Evolutionary conservation across 2,888 invertebrate genomes (phyloP), one percentile per base, ranked within the genome.

Genomic region (Branchellion lobata): DNA sequence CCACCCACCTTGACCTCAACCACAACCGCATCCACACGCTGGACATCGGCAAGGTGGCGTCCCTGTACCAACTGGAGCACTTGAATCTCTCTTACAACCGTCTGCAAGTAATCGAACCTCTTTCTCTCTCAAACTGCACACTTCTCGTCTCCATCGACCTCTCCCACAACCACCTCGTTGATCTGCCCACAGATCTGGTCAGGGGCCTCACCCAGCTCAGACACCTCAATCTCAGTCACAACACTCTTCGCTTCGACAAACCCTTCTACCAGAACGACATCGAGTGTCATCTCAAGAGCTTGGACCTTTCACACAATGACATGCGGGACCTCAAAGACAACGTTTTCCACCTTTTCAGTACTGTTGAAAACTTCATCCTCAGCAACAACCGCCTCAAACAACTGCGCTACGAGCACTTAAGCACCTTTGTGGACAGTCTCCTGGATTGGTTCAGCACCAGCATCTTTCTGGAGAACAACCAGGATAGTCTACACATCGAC

Each of bases 171-270:
- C n/a, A 47, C n/a, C 36, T 77, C 14, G 34, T 24, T 3, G 33
- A 1, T 34, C n/a, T 77, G 21, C 34, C 47, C 21, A 53, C 77
- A 5, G 53, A 31, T n/a, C 18, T 53, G 36, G 53, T 77, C 3
- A 29, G 29, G 65, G 65, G 61, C 33, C 27, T 57, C 21, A 24
- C 21, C 40, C 21, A 33, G 18, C 65, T 77, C 1, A 61, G 53
- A 34, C 31, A 77, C 33, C 34, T 77, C 40, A 77, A 77, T 34
- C 31, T 77, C 33, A 77, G 77, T 53, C 34, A 77, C 36, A 77
- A 77, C 40, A 1, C 1, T 14, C 34, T 77, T 33, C 3, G 3
- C 61, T 57, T 57, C 61, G 21, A 57, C 5, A n/a, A 57, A 24
- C 21, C 61, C 3, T 57, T 57, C 24, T 57, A 57, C 61, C 21